These are phyloP conservation scores for Epiblema foenella DNA, from an alignment of 2,888 invertebrate genomes.

Conservation along the genomic window DNA sequence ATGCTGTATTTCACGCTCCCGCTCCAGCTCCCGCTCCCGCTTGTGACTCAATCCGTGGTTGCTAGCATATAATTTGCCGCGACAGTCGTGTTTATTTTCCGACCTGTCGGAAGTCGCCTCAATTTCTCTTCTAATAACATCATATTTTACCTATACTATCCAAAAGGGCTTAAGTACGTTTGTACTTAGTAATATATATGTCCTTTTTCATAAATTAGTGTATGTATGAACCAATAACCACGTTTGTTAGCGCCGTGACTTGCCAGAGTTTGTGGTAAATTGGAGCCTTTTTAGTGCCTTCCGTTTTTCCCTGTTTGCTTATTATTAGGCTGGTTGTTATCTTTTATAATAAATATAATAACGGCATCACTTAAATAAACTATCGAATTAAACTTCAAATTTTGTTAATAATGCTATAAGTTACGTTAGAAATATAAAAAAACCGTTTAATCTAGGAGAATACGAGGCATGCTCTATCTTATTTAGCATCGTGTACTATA, in stretches of 20 bases:
- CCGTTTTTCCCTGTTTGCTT: constrained; percentile 50
- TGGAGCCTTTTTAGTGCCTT: constrained; percentile 52
- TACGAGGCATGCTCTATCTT: too few relatives aligned
- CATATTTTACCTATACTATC: constrained; percentile 57
- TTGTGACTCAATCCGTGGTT: constrained; percentile 41
- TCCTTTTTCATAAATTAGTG: constrained; percentile 48
- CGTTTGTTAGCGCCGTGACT: constrained; percentile 61
- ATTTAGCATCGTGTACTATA: too few relatives aligned
- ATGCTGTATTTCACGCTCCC: constrained; percentile 44
- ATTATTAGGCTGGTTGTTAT: constrained; percentile 49
- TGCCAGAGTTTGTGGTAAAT: constrained; percentile 51
- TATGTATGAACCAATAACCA: constrained; percentile 52
- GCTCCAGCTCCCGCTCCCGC: constrained; percentile 49
- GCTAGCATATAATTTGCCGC: constrained; percentile 57
- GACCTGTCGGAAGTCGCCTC: constrained; percentile 66
- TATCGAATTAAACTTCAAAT: constrained; percentile 18
- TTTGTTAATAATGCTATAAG: constrained; percentile 25
- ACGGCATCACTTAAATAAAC: constrained; percentile 18
- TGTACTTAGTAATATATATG: not conserved
- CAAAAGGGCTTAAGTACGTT: constrained; percentile 1
- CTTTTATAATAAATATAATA: constrained; percentile 42
- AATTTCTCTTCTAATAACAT: constrained; percentile 59
- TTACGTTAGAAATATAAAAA: constrained; percentile 12
- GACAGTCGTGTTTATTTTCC: constrained; percentile 70
- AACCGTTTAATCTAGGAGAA: too few relatives aligned